Conservation (phyloP, 2,113 vertebrate genomes). For the Ibidorhyncha struthersii region DNA sequence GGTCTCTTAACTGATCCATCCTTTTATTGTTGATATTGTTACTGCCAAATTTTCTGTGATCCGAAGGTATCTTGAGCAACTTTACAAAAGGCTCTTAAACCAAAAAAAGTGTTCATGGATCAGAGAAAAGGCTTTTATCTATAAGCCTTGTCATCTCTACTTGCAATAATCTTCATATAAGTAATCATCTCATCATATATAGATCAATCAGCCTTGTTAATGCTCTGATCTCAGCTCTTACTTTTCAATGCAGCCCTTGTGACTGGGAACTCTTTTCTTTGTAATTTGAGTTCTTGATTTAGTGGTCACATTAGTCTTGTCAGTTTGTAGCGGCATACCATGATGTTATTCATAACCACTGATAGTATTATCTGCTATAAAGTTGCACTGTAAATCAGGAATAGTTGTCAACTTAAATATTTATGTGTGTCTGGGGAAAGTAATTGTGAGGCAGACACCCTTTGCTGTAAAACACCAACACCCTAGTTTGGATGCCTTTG, state of each 20-base stretch:
- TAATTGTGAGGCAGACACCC: slow-evolving; percentile 79
- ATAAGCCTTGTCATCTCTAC: slow-evolving; percentile 79
- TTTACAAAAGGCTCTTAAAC: slow-evolving; percentile 74
- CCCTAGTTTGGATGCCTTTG: slow-evolving; percentile 61
- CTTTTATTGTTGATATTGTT: slow-evolving; percentile 67
- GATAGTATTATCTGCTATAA: slow-evolving; percentile 86
- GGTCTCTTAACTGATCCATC: slow-evolving; percentile 37
- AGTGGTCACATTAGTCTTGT: slow-evolving; percentile 86
- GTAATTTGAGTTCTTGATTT: slow-evolving; percentile 86
- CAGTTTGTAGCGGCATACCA: slow-evolving; percentile 79
- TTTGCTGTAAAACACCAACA: slow-evolving; percentile 76
- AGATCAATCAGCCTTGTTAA: slow-evolving; percentile 84
- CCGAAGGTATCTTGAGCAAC: slow-evolving; percentile 63
- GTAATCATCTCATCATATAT: slow-evolving; percentile 84
- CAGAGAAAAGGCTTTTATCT: slow-evolving; percentile 81
- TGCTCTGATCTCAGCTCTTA: slow-evolving; percentile 79
- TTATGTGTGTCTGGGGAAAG: slow-evolving; percentile 79
- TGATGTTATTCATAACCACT: slow-evolving; percentile 85
- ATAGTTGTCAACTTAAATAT: slow-evolving; percentile 83
- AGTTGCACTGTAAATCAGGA: slow-evolving; percentile 83
- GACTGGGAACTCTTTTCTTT: slow-evolving; percentile 82
- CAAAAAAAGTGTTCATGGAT: slow-evolving; percentile 66
- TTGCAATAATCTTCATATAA: slow-evolving; percentile 83
- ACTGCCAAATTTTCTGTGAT: slow-evolving; percentile 75
- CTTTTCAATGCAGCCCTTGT: slow-evolving; percentile 77